Percentiles rank a stretch among this genome's conserved stretches.
Conservation (phyloP, 2,113 vertebrate species). For the Pagrus major region DNA sequence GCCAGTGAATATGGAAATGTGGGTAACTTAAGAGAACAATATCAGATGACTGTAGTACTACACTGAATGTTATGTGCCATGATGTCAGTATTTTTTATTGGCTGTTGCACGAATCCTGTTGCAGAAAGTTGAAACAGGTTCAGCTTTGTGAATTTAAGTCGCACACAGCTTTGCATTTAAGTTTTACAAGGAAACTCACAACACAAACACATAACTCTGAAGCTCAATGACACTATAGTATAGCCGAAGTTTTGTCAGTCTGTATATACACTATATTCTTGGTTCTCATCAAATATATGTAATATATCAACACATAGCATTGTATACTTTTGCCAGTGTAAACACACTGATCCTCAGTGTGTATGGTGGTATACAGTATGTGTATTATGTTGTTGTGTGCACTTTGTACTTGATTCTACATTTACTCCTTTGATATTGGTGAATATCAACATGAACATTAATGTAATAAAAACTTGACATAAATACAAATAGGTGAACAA, state of each 20-base stretch:
- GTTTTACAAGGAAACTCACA: background rate
- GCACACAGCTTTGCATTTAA: background rate
- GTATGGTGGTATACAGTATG: background rate
- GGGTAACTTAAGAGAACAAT: background rate
- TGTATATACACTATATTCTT: background rate
- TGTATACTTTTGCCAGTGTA: background rate
- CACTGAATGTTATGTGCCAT: no score
- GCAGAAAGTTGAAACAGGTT: background rate
- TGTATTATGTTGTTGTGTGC: background rate
- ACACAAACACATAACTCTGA: no score
- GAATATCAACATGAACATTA: background rate
- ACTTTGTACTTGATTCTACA: background rate
- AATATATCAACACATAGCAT: background rate
- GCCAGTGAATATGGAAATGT: no score
- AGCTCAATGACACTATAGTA: background rate
- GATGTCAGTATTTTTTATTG: background rate
- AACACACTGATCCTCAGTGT: background rate
- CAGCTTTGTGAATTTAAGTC: background rate
- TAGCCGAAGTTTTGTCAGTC: background rate
- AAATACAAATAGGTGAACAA: background rate
- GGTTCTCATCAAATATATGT: background rate
- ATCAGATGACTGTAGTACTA: background rate
- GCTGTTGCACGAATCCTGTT: no score
- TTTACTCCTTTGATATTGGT: background rate
- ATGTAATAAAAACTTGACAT: background rate